Evolutionary conservation across 2,888 invertebrate species (phyloP).

Genomic region (Lithophane leautieri): DNA sequence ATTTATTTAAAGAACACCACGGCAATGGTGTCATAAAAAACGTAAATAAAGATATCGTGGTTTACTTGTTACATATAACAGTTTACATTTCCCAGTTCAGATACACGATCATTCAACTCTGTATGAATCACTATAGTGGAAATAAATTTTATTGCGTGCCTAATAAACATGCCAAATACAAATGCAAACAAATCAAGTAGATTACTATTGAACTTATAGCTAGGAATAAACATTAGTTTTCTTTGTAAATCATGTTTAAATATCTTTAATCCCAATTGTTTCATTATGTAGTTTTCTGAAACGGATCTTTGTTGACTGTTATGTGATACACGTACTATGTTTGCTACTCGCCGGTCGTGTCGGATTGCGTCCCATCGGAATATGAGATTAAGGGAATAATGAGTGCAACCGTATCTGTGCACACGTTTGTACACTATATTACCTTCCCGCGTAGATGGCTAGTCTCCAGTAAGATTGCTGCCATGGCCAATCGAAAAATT

Average conservation of each 20-base stretch:
- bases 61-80: conserved; percentile 31
- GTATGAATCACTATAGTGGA: conserved; percentile 45
- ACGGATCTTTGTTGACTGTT: background rate
- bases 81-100: conserved; percentile 40
- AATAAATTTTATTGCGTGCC: conserved; percentile 44
- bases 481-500: background rate
- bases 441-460: background rate
- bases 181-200: conserved; percentile 36
- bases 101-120: conserved; percentile 50
- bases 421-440: background rate
- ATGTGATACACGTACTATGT: too few relatives aligned
- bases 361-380: background rate
- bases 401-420: background rate
- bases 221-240: conserved; percentile 19
- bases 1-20: conserved; percentile 7
- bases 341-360: background rate
- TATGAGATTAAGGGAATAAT: background rate
- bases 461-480: background rate
- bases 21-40: conserved; percentile 28
- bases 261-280: conserved; percentile 20
- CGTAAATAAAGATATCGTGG: conserved; percentile 26
- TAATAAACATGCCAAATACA: conserved; percentile 55
- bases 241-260: conserved; percentile 23
- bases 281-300: background rate
- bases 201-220: conserved; percentile 32